A percentile compares a stretch with the other conserved stretches of the same genome.
Conservation (phyloP, 2,797 vertebrate genomes). For the Coregonus ussuriensis region DNA sequence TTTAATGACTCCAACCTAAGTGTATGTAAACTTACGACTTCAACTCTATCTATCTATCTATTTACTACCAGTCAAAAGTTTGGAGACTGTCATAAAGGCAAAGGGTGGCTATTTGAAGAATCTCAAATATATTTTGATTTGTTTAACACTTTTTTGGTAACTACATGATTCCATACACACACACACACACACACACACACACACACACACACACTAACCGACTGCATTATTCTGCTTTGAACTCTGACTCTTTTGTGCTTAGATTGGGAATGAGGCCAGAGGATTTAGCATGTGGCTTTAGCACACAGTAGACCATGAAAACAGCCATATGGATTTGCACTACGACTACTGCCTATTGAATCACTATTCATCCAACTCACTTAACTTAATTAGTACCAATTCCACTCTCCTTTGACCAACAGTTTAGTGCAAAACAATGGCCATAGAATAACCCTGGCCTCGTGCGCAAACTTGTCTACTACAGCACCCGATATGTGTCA, state of each 20-base stretch:
- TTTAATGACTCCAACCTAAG: no score
- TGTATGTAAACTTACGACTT: no score
- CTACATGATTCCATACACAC: no score
- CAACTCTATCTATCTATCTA: no score
- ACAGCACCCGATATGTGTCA: not conserved
- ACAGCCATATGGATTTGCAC: constrained; percentile 42
- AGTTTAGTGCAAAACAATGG: constrained; percentile 6
- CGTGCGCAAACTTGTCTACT: no score
- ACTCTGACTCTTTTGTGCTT: constrained; percentile 5
- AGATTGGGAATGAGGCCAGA: constrained; percentile 37
- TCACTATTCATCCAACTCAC: constrained; percentile 45
- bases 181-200: no score
- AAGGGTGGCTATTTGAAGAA: no score
- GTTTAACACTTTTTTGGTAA: no score
- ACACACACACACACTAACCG: no score
- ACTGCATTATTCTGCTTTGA: not conserved
- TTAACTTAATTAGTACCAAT: constrained; percentile 59
- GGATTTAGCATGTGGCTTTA: constrained; percentile 16
- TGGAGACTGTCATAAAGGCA: no score
- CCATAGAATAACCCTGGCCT: not conserved
- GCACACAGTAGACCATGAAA: constrained; percentile 32
- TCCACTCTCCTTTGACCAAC: constrained; percentile 49
- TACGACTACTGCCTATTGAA: constrained; percentile 45
- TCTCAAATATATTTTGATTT: no score
- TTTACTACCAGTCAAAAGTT: no score